Percentiles rank a stretch among this genome's conserved stretches.
phyloP scores from a whole-genome alignment of 2,888 invertebrate genomes.

The Amaurobius ferox region DNA sequence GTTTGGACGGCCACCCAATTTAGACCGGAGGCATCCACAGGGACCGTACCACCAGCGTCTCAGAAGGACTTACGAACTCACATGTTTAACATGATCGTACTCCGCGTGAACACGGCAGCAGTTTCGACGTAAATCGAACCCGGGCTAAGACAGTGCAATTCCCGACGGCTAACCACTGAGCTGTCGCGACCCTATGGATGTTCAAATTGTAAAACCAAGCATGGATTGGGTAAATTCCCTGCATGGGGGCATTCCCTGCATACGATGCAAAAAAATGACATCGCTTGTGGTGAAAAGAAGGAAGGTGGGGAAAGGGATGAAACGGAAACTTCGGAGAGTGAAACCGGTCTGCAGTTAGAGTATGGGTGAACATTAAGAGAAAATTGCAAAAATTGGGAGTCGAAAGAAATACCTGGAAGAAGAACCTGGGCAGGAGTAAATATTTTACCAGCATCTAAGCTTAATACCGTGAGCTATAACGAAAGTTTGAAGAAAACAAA shows the following conservation, averaged over 20 bases:
- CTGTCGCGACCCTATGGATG: too few relatives aligned
- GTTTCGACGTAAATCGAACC: too few relatives aligned
- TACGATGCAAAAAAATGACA: neutral
- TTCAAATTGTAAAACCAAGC: neutral
- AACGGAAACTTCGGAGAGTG: neutral
- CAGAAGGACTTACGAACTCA: too few relatives aligned
- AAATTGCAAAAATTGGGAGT: neutral
- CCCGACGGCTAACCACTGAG: too few relatives aligned
- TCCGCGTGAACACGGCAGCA: too few relatives aligned
- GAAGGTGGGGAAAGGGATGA: neutral
- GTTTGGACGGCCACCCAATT: too few relatives aligned
- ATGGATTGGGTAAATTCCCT: neutral
- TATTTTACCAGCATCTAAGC: neutral
- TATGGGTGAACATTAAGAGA: neutral
- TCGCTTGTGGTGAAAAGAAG: neutral
- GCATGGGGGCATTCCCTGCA: neutral
- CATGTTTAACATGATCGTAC: too few relatives aligned
- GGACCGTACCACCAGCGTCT: too few relatives aligned
- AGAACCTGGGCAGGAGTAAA: neutral
- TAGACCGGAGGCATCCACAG: too few relatives aligned
- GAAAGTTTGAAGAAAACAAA: neutral
- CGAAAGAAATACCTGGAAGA: neutral
- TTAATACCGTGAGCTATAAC: neutral
- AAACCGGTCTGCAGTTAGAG: neutral
- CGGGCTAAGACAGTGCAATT: too few relatives aligned